phyloP scores from a whole-genome alignment of 2,113 vertebrate species.

The Scophthalmus maximus region DNA sequence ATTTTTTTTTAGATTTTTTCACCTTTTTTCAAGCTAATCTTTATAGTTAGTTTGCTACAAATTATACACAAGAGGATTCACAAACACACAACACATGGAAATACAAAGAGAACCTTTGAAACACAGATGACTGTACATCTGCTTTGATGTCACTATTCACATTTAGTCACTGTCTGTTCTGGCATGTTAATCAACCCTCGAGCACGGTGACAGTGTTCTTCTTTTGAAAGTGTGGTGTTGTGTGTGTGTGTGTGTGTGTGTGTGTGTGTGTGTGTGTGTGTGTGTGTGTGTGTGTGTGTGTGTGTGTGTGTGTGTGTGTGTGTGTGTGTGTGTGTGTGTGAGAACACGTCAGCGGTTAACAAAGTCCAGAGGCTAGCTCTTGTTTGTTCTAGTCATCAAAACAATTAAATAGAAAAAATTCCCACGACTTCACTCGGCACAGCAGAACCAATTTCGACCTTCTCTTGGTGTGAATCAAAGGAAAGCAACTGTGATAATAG shows the following conservation, averaged over 20 bases:
- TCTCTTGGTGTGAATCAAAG: slow-evolving; percentile 37
- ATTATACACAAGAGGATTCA: slow-evolving; percentile 18
- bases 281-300: slow-evolving; percentile 23
- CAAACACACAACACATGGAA: slow-evolving; percentile 18
- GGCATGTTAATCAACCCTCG: slow-evolving; percentile 57
- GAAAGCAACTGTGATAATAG: slow-evolving; percentile 6
- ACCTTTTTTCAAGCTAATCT: not conserved
- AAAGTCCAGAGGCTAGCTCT: slow-evolving; percentile 47
- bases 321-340: slow-evolving; percentile 24
- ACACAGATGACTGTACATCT: slow-evolving; percentile 42
- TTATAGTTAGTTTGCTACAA: not conserved
- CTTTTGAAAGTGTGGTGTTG: slow-evolving; percentile 46
- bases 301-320: slow-evolving; percentile 30
- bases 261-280: slow-evolving; percentile 24
- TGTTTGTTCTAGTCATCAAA: slow-evolving; percentile 67
- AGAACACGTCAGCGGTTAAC: slow-evolving; percentile 51
- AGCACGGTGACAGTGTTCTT: slow-evolving; percentile 56
- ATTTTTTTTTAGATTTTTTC: not conserved
- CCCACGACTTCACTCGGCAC: slow-evolving; percentile 50
- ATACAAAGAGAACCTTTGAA: slow-evolving; percentile 53
- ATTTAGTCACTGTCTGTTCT: slow-evolving; percentile 68
- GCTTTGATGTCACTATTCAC: slow-evolving; percentile 67
- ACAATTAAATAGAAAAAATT: slow-evolving; percentile 59
- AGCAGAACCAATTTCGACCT: slow-evolving; percentile 47
- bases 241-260: slow-evolving; percentile 30